Conservation (phyloP, 2,888 invertebrate genomes). For the Acleris laterana region DNA sequence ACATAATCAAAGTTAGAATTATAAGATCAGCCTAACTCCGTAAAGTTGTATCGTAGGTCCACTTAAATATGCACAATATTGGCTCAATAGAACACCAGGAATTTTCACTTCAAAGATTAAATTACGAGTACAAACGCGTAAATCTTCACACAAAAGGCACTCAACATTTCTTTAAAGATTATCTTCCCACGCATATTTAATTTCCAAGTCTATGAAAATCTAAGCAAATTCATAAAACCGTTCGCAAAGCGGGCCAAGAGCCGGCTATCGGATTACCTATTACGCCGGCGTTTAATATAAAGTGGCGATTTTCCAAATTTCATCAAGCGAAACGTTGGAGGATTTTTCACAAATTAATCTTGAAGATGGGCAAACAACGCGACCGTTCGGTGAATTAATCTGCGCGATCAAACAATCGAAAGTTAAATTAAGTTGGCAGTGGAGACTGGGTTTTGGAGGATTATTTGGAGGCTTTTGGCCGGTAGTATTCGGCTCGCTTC, state of each 20-base stretch:
- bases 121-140: no score
- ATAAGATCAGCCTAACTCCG: no score
- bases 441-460: background rate
- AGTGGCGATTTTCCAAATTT: conserved; percentile 21
- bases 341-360: conserved; percentile 28
- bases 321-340: conserved; percentile 11
- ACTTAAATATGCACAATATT: no score
- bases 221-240: conserved; percentile 10
- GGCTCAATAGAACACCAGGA: no score
- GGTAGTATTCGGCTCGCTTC: no score
- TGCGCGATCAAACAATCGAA: conserved; percentile 28
- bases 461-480: no score
- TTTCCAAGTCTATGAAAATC: background rate
- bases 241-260: conserved; percentile 12
- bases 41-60: no score
- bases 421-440: conserved; percentile 29
- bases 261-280: conserved; percentile 20
- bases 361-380: conserved; percentile 28
- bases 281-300: conserved; percentile 20
- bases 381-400: conserved; percentile 25
- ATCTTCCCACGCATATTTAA: no score
- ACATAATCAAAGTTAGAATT: no score
- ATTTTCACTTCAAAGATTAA: no score
- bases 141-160: no score
- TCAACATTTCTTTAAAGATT: no score